Conservation (phyloP, 2,888 invertebrate genomes). For the Acleris emargana region DNA sequence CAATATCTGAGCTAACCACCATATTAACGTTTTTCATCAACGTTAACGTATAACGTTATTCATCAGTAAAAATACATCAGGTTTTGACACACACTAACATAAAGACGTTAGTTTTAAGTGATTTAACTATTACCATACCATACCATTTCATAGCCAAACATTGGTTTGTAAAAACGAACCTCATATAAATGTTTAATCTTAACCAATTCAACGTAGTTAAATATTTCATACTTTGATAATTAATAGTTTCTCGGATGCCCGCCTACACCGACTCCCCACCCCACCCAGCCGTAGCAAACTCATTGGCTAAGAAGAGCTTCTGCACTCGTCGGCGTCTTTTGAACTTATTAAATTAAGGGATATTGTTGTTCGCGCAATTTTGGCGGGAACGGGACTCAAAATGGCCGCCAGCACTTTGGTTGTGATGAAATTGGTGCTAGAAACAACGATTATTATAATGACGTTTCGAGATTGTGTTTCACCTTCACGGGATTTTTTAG, state of each 20-base stretch:
- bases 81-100: no score
- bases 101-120: no score
- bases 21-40: no score
- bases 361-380: conserved; percentile 71
- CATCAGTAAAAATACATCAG: no score
- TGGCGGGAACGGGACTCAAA: conserved; percentile 36
- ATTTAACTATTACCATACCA: no score
- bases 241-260: neutral
- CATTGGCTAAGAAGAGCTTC: conserved; percentile 37
- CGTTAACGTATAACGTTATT: no score
- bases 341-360: conserved; percentile 73
- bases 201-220: no score
- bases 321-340: conserved; percentile 52
- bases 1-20: no score
- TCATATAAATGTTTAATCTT: neutral
- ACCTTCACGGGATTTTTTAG: conserved; percentile 11
- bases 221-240: neutral
- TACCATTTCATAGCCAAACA: no score
- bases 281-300: neutral
- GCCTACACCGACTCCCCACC: conserved; percentile 6
- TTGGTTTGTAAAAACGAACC: no score
- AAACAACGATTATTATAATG: conserved; percentile 29
- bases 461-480: conserved; percentile 16
- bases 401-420: conserved; percentile 22
- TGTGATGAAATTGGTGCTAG: conserved; percentile 35